Evolutionary conservation across 2,888 invertebrate genomes (phyloP).

Genomic region (Tinea pellionella): DNA sequence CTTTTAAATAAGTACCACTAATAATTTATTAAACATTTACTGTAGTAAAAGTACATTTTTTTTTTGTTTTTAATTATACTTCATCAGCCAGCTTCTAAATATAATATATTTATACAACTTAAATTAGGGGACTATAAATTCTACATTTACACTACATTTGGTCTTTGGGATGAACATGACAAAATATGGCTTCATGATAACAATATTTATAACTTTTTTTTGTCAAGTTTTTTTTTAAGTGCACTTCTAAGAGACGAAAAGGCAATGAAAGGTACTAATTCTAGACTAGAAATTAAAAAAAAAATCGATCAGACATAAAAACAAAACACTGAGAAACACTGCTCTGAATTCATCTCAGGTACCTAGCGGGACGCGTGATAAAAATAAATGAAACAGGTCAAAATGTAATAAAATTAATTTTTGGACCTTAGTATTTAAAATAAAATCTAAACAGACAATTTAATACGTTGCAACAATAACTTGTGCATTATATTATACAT

Average conservation of each 20-base stretch:
- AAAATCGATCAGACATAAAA: slow-evolving; percentile 22
- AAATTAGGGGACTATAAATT: neutral
- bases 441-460: no score
- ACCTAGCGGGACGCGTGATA: neutral
- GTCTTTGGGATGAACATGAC: slow-evolving; percentile 67
- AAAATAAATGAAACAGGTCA: no score
- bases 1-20: no score
- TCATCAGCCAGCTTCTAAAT: neutral
- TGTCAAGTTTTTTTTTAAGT: slow-evolving; percentile 43
- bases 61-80: neutral
- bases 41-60: no score
- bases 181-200: slow-evolving; percentile 51
- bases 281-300: neutral
- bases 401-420: no score
- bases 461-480: no score
- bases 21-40: no score
- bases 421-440: no score
- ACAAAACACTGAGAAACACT: slow-evolving; percentile 64
- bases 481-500: no score
- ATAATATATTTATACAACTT: neutral
- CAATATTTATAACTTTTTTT: slow-evolving; percentile 15
- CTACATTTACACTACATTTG: slow-evolving; percentile 54
- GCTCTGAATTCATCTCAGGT: slow-evolving; percentile 23
- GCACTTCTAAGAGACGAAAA: slow-evolving; percentile 42
- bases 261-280: neutral